These are phyloP conservation scores for Andricus curvator DNA, from an alignment of 2,888 invertebrate species.

Conservation along the genomic window DNA sequence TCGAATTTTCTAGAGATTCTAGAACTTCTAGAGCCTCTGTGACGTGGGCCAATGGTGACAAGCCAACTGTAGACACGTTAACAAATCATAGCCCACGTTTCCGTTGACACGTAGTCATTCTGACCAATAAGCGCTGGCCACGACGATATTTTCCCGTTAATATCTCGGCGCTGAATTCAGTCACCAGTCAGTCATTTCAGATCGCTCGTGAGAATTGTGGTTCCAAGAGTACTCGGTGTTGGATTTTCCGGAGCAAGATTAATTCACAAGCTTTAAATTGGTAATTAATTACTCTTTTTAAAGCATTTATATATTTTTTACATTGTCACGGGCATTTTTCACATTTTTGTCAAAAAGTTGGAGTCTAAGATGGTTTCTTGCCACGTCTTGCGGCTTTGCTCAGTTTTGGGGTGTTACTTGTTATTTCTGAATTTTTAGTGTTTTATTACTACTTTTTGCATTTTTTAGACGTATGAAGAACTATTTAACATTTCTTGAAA, in stretches of 20 bases:
- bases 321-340: background rate
- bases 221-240: conserved; percentile 36
- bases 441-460: background rate
- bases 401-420: background rate
- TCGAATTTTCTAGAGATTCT: conserved; percentile 65
- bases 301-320: background rate
- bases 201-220: conserved; percentile 54
- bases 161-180: conserved; percentile 68
- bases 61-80: conserved; percentile 81
- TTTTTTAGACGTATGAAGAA: background rate
- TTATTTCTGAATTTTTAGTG: background rate
- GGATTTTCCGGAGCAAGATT: conserved; percentile 35
- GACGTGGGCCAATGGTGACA: conserved; percentile 85
- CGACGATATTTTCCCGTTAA: conserved; percentile 79
- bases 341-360: background rate
- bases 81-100: conserved; percentile 80
- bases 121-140: conserved; percentile 82
- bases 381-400: background rate
- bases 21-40: conserved; percentile 49
- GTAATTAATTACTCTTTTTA: conserved; percentile 47
- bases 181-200: conserved; percentile 70
- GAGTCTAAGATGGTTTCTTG: background rate
- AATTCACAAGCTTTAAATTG: conserved; percentile 46
- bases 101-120: conserved; percentile 69
- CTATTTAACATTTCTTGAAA: background rate